Base-by-base conservation (phyloP, 2,797 vertebrate genomes). In the Choloepus didactylus region DNA sequence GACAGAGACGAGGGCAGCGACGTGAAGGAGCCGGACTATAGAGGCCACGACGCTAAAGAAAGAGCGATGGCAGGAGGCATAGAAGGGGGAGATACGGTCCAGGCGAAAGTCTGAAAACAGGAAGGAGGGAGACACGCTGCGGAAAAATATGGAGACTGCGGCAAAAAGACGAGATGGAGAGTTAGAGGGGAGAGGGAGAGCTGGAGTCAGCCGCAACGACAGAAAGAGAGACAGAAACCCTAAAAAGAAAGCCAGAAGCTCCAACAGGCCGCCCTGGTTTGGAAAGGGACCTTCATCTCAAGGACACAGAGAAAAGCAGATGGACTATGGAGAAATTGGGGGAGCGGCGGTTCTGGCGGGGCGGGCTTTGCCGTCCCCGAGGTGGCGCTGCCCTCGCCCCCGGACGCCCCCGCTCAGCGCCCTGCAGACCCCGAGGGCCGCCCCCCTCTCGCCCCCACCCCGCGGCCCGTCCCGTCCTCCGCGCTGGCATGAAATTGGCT, bases 401-500 rank as follows among this genome's bases (percentile, higher is more conserved):
- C 12, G 1, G 59, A 31, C 44, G 51, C 85, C 84, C 95, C 62
- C 14, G 77, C 87, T 4, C 72, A 3, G 38, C 76, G 29, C 41
- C 85, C 60, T 9, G n/a, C 64, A n/a, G 19, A 62, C 60, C 59
- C 60, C 6, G 6, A 16, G 31, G 41, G 12, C 59, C 29, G 41
- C 35, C 62, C 41, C 10, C 31, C 4, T 6, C 54, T 9, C 54
- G 25, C 41, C 95, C 80, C 46, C 69, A 70, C 96, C 77, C 81
- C 92, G 70, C 76, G 72, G 38, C 73, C 60, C 79, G 18, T 80
- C 84, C 93, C 41, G 77, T 54, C 89, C 96, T 70, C 83, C 11
- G 95, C 97, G 95, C 95, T 29, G 96, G 97, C 98, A 97, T 98
- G 98, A 98, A 98, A 98, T 98, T 98, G 98, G 98, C 98, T 98